Conservation (phyloP, 2,888 invertebrate genomes). For the Taphrorychus bicolor region DNA sequence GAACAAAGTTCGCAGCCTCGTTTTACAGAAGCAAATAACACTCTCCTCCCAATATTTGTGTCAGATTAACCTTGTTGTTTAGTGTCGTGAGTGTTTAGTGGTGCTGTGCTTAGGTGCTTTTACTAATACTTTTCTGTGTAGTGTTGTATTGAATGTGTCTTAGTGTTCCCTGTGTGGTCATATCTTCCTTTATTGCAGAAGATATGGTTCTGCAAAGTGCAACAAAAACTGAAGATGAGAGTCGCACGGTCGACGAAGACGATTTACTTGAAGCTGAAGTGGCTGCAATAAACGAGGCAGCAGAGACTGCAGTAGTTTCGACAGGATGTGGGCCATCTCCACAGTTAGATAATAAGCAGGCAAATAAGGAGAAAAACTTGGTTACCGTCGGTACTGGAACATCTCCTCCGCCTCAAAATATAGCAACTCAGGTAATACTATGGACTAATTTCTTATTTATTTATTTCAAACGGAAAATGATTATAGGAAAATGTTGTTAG, state of each 20-base stretch:
- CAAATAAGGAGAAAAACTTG: slow-evolving; percentile 35
- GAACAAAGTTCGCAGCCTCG: slow-evolving; percentile 66
- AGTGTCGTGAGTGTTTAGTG: slow-evolving; percentile 23
- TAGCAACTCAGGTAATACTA: slow-evolving; percentile 84
- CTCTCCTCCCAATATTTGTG: slow-evolving; percentile 1
- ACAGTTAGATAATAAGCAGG: slow-evolving; percentile 59
- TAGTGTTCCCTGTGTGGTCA: slow-evolving; percentile 26
- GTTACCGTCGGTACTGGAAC: slow-evolving; percentile 73
- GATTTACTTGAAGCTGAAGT: neutral
- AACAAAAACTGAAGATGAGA: neutral
- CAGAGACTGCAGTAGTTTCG: slow-evolving; percentile 58
- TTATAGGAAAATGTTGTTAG: too few species aligned
- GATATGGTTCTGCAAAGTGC: neutral
- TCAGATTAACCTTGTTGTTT: slow-evolving; percentile 12
- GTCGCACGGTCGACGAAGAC: neutral
- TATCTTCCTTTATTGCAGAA: slow-evolving; percentile 17
- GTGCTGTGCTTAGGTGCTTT: slow-evolving; percentile 44
- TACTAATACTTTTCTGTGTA: slow-evolving; percentile 45
- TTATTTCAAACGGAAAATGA: too few species aligned
- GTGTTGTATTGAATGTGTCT: slow-evolving; percentile 34
- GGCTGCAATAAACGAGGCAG: neutral
- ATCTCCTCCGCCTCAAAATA: slow-evolving; percentile 86
- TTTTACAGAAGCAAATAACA: slow-evolving; percentile 47
- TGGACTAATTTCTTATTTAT: too few species aligned
- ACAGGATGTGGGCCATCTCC: slow-evolving; percentile 72